Conservation (phyloP, 2,113 vertebrate genomes). For the Clarias batrachus region DNA sequence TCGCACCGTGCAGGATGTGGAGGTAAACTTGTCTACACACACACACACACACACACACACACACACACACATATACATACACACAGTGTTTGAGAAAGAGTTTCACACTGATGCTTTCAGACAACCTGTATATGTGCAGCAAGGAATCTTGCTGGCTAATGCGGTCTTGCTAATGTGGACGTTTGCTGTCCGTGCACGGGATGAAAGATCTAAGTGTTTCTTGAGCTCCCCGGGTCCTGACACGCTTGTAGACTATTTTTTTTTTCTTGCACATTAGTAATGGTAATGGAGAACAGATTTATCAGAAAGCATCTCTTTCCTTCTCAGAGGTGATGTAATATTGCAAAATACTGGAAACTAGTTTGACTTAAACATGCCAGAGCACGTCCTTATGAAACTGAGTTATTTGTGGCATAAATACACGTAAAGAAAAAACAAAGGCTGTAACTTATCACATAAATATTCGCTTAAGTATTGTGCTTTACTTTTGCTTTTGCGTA, state of each 20-base stretch:
- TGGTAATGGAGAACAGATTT: neutral
- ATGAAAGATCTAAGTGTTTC: neutral
- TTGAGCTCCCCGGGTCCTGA: neutral
- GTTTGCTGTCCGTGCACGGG: neutral
- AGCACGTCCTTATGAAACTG: neutral
- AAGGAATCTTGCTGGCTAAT: neutral
- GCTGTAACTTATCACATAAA: too few relatives aligned
- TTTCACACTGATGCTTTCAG: neutral
- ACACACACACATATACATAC: slow-evolving; percentile 5
- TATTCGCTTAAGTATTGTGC: neutral
- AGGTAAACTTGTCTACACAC: slow-evolving; percentile 70
- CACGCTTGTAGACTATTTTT: neutral
- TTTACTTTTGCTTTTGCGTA: neutral
- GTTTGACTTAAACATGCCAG: neutral
- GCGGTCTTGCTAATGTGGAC: neutral
- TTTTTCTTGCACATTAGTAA: neutral
- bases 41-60: neutral
- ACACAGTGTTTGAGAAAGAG: neutral
- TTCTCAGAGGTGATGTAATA: neutral
- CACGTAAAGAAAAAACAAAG: neutral
- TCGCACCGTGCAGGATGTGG: slow-evolving; percentile 89
- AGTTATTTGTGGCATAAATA: neutral
- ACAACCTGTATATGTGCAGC: neutral
- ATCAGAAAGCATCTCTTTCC: neutral
- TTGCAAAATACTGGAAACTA: neutral